Conservation (phyloP, 2,888 invertebrate species). For the Drosophila quinaria region DNA sequence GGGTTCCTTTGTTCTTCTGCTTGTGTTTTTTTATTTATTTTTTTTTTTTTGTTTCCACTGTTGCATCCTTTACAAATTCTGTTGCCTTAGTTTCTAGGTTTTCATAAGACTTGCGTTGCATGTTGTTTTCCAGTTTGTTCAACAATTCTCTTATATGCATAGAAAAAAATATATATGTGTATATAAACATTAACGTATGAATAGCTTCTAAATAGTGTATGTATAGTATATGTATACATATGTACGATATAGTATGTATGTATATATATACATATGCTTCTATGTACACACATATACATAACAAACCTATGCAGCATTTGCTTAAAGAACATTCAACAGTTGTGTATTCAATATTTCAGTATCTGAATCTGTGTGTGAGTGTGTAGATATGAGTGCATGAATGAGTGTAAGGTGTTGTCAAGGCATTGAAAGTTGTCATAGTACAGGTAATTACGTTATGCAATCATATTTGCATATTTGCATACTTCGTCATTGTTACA, state of each 20-base stretch:
- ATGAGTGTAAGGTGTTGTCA: slow-evolving; percentile 30
- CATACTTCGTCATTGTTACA: slow-evolving; percentile 45
- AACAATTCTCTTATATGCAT: slow-evolving; percentile 67
- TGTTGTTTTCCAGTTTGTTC: slow-evolving; percentile 76
- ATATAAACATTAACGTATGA: slow-evolving; percentile 28
- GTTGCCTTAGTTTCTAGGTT: slow-evolving; percentile 84
- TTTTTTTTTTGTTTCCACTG: slow-evolving; percentile 16
- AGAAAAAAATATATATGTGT: slow-evolving; percentile 66
- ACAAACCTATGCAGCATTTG: slow-evolving; percentile 21
- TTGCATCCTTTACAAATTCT: slow-evolving; percentile 62
- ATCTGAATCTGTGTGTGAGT: slow-evolving; percentile 16
- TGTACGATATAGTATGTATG: slow-evolving; percentile 8
- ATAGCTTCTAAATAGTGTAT: slow-evolving; percentile 26
- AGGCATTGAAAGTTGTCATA: slow-evolving; percentile 46
- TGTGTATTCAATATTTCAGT: slow-evolving; percentile 20
- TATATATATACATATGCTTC: slow-evolving; percentile 8
- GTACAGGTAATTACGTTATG: slow-evolving; percentile 26
- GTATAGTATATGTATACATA: slow-evolving; percentile 15
- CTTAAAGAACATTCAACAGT: slow-evolving; percentile 37
- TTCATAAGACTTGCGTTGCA: slow-evolving; percentile 86
- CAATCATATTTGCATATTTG: slow-evolving; percentile 15
- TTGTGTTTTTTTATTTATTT: neutral
- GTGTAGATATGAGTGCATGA: slow-evolving; percentile 15
- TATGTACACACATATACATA: slow-evolving; percentile 32
- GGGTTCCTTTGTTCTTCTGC: slow-evolving; percentile 16